Conservation (phyloP, 1,140 invertebrate genomes). For the Drosophila miranda region DNA sequence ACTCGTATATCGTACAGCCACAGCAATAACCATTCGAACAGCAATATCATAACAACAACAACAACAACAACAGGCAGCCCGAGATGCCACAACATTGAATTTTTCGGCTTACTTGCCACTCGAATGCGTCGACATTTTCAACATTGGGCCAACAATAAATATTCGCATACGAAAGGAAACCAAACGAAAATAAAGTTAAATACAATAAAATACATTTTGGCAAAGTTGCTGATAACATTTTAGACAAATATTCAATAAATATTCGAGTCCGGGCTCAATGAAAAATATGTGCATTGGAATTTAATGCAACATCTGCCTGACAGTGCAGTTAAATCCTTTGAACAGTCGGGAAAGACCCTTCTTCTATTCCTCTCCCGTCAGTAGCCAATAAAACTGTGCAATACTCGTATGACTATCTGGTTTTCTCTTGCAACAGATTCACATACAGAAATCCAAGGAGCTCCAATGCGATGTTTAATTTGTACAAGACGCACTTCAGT, state of each 20-base stretch:
- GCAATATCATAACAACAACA: constrained; percentile 25
- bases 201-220: constrained; percentile 13
- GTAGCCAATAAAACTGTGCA: no score
- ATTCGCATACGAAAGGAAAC: constrained; percentile 1
- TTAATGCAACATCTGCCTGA: constrained; percentile 6
- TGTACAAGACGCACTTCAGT: no score
- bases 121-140: constrained; percentile 49
- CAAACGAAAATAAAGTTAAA: constrained; percentile 17
- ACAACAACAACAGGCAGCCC: constrained; percentile 1
- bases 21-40: constrained; percentile 26
- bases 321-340: not conserved
- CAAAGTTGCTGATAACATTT: constrained; percentile 21
- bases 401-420: no score
- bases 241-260: constrained; percentile 43
- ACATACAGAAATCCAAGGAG: no score
- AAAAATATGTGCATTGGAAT: constrained; percentile 20
- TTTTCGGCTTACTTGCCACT: constrained; percentile 35
- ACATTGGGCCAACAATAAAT: constrained; percentile 34
- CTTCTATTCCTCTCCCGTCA: no score
- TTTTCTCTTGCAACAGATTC: no score
- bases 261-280: constrained; percentile 17
- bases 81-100: not conserved
- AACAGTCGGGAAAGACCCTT: no score
- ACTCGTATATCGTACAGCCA: not conserved
- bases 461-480: no score